Conservation (phyloP, 2,888 invertebrate species). For the Drymonia ruficornis region DNA sequence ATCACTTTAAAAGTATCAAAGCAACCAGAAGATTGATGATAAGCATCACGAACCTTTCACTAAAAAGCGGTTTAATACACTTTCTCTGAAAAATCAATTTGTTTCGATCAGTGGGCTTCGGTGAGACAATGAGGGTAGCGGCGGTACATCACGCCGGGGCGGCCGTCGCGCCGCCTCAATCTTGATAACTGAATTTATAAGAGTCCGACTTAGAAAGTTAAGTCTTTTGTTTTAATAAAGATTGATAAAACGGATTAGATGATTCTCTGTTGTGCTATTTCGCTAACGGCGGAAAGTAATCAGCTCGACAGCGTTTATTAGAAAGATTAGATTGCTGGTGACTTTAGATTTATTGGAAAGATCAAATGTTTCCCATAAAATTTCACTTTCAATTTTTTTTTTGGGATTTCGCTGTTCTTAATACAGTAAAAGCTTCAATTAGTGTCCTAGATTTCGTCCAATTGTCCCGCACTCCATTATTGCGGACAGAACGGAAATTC, state of each 20-base stretch:
- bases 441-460: slow-evolving; percentile 17
- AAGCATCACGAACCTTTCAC: slow-evolving; percentile 49
- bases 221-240: slow-evolving; percentile 59
- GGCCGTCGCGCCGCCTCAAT: slow-evolving; percentile 35
- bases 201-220: slow-evolving; percentile 53
- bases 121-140: slow-evolving; percentile 58
- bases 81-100: slow-evolving; percentile 71
- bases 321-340: background rate
- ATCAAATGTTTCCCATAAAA: background rate
- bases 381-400: background rate
- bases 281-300: slow-evolving; percentile 14
- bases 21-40: slow-evolving; percentile 28
- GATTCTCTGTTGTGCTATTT: slow-evolving; percentile 32
- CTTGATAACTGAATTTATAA: slow-evolving; percentile 68
- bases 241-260: slow-evolving; percentile 48
- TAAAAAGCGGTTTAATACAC: slow-evolving; percentile 50
- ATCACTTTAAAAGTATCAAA: slow-evolving; percentile 7
- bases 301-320: slow-evolving; percentile 5
- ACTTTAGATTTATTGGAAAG: background rate
- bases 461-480: slow-evolving; percentile 13
- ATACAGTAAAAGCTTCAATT: slow-evolving; percentile 9
- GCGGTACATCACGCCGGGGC: slow-evolving; percentile 46
- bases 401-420: background rate
- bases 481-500: background rate
- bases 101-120: slow-evolving; percentile 46